Evolutionary conservation across 2,797 vertebrate genomes (phyloP).

Genomic region (Tenualosa thibaudeaui): DNA sequence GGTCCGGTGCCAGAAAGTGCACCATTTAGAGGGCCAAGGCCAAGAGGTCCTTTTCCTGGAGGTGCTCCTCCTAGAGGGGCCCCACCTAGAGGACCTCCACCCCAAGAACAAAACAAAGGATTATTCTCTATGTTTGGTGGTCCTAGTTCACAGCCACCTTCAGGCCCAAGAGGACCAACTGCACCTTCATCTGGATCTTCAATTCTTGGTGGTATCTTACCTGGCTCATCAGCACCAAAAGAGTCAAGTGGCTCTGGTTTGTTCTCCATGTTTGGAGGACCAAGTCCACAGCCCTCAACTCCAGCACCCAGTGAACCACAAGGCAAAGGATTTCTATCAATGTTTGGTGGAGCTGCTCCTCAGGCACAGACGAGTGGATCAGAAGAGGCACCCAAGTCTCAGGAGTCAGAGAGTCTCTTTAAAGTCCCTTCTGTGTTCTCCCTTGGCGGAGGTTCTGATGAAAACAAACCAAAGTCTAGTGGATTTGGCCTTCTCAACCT

Average conservation of each 20-base stretch:
- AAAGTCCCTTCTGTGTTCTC: conserved; percentile 73
- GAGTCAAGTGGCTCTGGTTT: conserved; percentile 64
- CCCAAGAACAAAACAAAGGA: conserved; percentile 59
- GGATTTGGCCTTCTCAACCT: conserved; percentile 68
- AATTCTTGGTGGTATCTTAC: conserved; percentile 58
- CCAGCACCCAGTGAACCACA: conserved; percentile 60
- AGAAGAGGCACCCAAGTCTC: conserved; percentile 45
- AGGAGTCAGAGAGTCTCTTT: conserved; percentile 66
- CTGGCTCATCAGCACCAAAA: conserved; percentile 51
- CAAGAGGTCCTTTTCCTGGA: conserved; percentile 53
- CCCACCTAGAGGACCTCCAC: conserved; percentile 27
- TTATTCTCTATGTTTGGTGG: conserved; percentile 76
- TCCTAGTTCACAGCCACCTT: conserved; percentile 62
- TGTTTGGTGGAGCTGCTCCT: conserved; percentile 64
- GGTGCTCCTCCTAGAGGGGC: conserved; percentile 49
- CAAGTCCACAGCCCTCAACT: conserved; percentile 47
- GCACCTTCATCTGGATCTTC: conserved; percentile 48
- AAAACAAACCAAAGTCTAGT: conserved; percentile 72
- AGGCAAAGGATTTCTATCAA: conserved; percentile 69
- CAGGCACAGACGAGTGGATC: conserved; percentile 44
- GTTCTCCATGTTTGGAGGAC: conserved; percentile 74
- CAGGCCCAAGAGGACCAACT: conserved; percentile 54
- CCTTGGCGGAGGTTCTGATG: conserved; percentile 60
- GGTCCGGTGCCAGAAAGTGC: conserved; percentile 4
- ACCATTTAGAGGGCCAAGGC: conserved; percentile 35